Base-by-base conservation (phyloP, 2,113 vertebrate genomes). In the Psephotus haematonotus region DNA sequence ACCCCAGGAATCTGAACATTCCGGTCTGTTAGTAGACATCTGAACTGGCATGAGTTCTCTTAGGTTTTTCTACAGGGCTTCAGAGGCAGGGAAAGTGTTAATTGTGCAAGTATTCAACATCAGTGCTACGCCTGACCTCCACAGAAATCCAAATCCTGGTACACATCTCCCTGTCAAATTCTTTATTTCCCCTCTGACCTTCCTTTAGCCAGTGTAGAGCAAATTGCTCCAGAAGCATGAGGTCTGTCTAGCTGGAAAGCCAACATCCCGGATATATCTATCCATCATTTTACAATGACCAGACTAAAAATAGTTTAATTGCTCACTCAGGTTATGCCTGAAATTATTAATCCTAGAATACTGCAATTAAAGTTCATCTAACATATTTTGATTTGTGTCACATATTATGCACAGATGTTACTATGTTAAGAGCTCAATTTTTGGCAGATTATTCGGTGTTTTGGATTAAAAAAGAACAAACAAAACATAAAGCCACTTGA, bases 181-280 rank as follows among this genome's bases (percentile, higher is more conserved):
- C 93, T 55, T 93, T 31, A 76, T 95, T 94, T 92, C 85, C 92
- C 95, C 70, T 78, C 75, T 95, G 95, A 79, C 74, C 91, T 92
- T 92, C 55, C 86, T 90, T 57, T 33, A 81, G 89, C 92, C 94
- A 93, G 88, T 6, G 1, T 3, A 19, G 46, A 91, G 82, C 52
- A 85, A 82, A 74, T 33, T 28, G 5, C 60, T 81, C 64, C 82
- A 83, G 93, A 92, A 92, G 86, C 4, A 23, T 10, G 25, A 90
- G 69, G 65, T 68, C 71, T 91, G 68, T 39, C 78, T 23, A 13
- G 33, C 82, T 79, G 76, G 85, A 82, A 55, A 50, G 65, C 62
- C 92, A 74, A 27, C 70, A 83, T 84, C 74, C 76, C 0, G 4
- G 55, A 46, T 29, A 6, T 0, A 76, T 15, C 69, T 41, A 86